A percentile compares a stretch with the other conserved stretches of the same genome.
phyloP scores from a whole-genome alignment of 92 coral and sea anemone genomes.

The Actinostola sp. region DNA sequence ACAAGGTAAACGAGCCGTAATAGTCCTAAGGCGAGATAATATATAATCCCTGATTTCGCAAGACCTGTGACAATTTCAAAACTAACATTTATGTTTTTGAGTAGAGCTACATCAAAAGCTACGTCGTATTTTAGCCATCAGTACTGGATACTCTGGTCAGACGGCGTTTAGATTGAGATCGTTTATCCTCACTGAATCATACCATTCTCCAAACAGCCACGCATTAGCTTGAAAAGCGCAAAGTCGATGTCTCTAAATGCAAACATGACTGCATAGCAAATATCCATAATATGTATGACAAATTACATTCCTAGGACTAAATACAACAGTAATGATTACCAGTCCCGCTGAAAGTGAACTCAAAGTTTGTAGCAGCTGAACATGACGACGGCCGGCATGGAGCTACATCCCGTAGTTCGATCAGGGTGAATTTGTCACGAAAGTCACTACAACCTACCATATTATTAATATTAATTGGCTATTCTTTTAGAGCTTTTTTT shows the following conservation, averaged over 20 bases:
- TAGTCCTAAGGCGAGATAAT: neutral
- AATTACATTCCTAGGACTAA: neutral
- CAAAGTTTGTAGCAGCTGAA: too few species aligned
- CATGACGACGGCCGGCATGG: neutral
- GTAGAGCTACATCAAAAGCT: neutral
- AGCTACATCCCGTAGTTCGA: conserved; percentile 1
- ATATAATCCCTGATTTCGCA: conserved; percentile 2
- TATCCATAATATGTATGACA: neutral
- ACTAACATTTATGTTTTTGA: neutral
- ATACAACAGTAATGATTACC: neutral
- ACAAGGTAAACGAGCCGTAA: neutral
- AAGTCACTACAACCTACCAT: neutral
- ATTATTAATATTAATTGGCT: conserved; percentile 3
- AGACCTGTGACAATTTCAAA: neutral
- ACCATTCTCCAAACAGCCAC: neutral
- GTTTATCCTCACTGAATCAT: too few species aligned
- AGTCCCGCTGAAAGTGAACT: too few species aligned
- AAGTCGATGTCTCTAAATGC: neutral
- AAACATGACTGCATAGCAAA: neutral
- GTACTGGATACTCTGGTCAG: too few species aligned
- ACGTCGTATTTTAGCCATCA: neutral
- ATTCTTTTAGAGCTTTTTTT: conserved; percentile 20
- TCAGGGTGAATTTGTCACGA: conserved; percentile 8
- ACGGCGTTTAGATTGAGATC: too few species aligned
- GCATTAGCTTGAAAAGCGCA: neutral